Conservation (phyloP, 1,140 invertebrate species). For the Drosophila sproati region DNA sequence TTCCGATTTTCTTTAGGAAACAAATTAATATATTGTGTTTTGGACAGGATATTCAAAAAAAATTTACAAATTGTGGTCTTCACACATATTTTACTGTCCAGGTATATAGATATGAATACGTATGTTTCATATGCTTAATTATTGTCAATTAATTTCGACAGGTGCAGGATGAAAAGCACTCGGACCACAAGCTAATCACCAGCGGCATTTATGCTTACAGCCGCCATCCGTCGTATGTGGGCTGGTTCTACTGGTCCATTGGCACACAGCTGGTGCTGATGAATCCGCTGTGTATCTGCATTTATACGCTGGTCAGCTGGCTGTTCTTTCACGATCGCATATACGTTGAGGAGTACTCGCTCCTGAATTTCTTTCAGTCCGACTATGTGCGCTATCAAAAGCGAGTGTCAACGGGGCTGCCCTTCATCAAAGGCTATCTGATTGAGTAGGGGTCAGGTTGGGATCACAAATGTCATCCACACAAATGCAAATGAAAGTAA, state of each 20-base stretch:
- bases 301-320: conserved; percentile 94
- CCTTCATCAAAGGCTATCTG: conserved; percentile 93
- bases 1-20: no score
- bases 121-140: no score
- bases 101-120: no score
- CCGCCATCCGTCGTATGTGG: conserved; percentile 97
- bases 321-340: conserved; percentile 96
- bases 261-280: conserved; percentile 97
- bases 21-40: no score
- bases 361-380: conserved; percentile 96
- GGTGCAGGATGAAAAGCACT: conserved; percentile 90
- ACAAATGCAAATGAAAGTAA: conserved; percentile 57
- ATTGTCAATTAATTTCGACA: conserved; percentile 57
- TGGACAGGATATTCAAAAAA: no score
- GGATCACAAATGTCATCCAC: conserved; percentile 46
- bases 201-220: conserved; percentile 93
- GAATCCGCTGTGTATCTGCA: conserved; percentile 95
- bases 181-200: conserved; percentile 95
- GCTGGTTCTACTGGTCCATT: conserved; percentile 99
- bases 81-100: no score
- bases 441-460: conserved; percentile 51
- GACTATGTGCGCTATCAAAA: conserved; percentile 96
- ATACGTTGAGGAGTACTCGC: conserved; percentile 94
- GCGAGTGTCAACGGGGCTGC: conserved; percentile 94
- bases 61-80: no score